Conservation (phyloP, 2,888 invertebrate genomes). For the Pandemis heparana region DNA sequence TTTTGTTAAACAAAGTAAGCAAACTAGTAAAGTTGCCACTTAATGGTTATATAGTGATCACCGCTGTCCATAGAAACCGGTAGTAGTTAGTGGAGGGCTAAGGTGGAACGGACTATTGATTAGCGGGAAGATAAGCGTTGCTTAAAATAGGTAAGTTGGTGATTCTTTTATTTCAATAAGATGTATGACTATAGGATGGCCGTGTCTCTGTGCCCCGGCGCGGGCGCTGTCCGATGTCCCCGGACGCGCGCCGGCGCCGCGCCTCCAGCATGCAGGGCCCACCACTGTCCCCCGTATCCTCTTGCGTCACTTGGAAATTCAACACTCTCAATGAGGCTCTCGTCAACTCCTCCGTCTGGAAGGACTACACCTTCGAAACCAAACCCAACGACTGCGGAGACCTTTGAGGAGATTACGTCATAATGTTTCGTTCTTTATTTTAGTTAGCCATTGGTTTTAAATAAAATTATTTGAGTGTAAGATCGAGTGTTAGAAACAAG, state of each 20-base stretch:
- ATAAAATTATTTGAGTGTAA: neutral
- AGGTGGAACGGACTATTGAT: too few relatives aligned
- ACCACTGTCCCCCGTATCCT: constrained; percentile 61
- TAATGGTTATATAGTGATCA: too few relatives aligned
- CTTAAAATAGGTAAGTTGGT: too few relatives aligned
- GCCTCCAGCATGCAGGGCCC: constrained; percentile 68
- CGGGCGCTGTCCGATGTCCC: constrained; percentile 68
- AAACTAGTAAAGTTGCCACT: too few relatives aligned
- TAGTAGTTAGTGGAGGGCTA: too few relatives aligned
- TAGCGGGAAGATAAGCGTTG: too few relatives aligned
- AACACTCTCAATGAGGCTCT: constrained; percentile 76
- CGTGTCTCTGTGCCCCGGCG: constrained; percentile 55
- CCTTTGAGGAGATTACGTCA: constrained; percentile 7
- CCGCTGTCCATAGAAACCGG: too few relatives aligned
- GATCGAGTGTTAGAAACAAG: neutral
- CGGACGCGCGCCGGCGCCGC: constrained; percentile 67
- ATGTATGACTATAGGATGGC: constrained; percentile 54
- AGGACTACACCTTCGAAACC: constrained; percentile 66
- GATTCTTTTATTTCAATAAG: neutral
- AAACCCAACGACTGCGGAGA: constrained; percentile 20
- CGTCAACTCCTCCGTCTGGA: constrained; percentile 72
- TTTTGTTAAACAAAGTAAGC: too few relatives aligned
- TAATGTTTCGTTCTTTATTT: neutral
- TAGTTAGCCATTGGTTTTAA: neutral
- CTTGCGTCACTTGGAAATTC: constrained; percentile 70